Evolutionary conservation across 2,113 vertebrate species (phyloP), one percentile per base, ranked within the genome.

Genomic region (Oenanthe oenanthe): DNA sequence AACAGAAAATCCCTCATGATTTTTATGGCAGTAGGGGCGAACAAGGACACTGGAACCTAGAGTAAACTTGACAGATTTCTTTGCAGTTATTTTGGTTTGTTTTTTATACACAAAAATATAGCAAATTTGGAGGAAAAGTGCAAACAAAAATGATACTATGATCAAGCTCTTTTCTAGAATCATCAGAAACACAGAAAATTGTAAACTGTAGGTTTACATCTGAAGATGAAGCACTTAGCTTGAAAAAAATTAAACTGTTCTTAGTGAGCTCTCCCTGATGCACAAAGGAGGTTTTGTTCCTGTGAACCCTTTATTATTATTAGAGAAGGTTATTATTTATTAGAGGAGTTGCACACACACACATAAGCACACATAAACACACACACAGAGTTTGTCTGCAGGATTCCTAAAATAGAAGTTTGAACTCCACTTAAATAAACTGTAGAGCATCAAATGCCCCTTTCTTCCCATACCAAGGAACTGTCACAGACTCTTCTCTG

Each of bases 381-480:
- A 36, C 7, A 48, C 5, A 80, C 1, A 58, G 6, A 73, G 19
- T 34, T 68, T 54, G 18, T n/a, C 17, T 72, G 26, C 21, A 38
- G 18, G 11, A 43, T 51, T 75, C 10, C 28, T 85, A 31, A 13
- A 66, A 45, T 0, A 48, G 56, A 72, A n/a, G 7, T 45, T 43
- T 57, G 28, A 70, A 72, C 12, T 71, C 29, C 29, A 32, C 7
- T 67, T 40, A 75, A 73, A 48, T 48, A 32, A 81, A 47, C 7
- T 13, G 9, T 7, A 61, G 22, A 36, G 4, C 2, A 3, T 8
- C 12, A 60, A 68, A 84, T 28, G 53, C 2, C 1, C 8, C 19
- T 77, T 76, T 72, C 4, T 15, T 70, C 25, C 42, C 6, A 7
- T 25, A 42, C 26, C 13, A 34, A 60, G 50, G 21, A 48, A 12